These are phyloP conservation scores for Paracanthobrama guichenoti DNA, from an alignment of 2,113 vertebrate species.

Conservation along the genomic window DNA sequence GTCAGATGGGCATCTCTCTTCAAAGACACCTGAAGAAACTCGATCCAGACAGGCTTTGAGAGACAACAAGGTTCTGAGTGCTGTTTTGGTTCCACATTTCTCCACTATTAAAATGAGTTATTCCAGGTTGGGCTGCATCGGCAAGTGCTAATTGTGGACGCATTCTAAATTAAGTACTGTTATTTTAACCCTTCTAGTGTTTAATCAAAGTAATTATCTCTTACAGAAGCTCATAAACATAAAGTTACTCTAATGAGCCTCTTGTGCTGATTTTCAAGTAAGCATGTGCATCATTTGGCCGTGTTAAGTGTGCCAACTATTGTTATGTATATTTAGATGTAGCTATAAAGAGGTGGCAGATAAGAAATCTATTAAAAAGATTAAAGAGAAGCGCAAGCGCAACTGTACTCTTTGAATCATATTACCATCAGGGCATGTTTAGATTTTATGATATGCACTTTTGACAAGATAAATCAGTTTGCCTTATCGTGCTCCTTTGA, in stretches of 20 bases:
- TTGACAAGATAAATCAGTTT: too few species aligned
- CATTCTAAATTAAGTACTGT: constrained; percentile 3
- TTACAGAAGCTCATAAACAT: not conserved
- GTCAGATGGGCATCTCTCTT: constrained; percentile 34
- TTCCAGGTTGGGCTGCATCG: constrained; percentile 6
- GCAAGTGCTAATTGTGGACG: not conserved
- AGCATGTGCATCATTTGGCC: not conserved
- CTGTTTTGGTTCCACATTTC: not conserved
- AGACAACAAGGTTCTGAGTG: not conserved
- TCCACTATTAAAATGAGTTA: not conserved
- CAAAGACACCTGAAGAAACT: not conserved
- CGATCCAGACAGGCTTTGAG: not conserved
- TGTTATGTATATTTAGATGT: not conserved
- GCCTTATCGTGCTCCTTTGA: too few species aligned
- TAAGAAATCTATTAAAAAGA: constrained; percentile 3
- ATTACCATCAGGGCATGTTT: too few species aligned
- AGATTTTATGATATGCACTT: too few species aligned
- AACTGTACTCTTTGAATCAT: too few species aligned
- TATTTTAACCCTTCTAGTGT: constrained; percentile 34
- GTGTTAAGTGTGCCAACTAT: not conserved
- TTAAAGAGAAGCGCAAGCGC: not conserved
- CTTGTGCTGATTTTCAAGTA: not conserved
- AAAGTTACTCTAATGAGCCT: constrained; percentile 32
- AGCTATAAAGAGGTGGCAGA: not conserved
- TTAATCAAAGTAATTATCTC: constrained; percentile 20